Base-by-base conservation (phyloP, 2,797 vertebrate species). In the Fringilla coelebs region DNA sequence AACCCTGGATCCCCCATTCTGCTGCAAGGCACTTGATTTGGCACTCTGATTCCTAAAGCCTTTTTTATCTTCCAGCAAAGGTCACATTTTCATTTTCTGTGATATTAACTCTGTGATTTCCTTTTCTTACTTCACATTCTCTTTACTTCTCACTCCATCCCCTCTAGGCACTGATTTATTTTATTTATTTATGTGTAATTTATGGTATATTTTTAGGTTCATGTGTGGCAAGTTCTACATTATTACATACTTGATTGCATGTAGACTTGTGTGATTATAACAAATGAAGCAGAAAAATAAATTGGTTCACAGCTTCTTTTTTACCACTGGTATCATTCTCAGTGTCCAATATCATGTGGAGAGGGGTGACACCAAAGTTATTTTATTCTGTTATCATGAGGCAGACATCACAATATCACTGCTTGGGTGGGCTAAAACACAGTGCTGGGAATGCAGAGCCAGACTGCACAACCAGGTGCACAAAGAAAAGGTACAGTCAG, bases 161-260 rank as follows among this genome's bases (percentile, higher is more conserved):
- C 3, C 13, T 32, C 7, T 24, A 0, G 0, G 4, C 7, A 28
- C 7, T 55, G 9, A 1, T 51, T 67, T 57, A 20, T 49, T 40
- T 74, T 66, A 65, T 75, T 67, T 52, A 61, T 70, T 38, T 60
- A 45, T 49, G 17, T 46, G 24, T 16, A 62, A 66, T 79, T 92
- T 75, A 34, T 61, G 10, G 7, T 72, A 16, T 13, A 19, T 17
- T 52, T 85, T 84, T 70, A 48, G 15, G 20, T 36, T 89, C 9
- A 29, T 2, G 2, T 61, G 36, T 61, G 28, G 19, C 11, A 88
- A 66, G 3, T 49, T 75, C 7, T 46, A 36, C 2, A 21, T 49
- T 74, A 36, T 52, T 49, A n/a, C 31, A 49, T 58, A 40, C 12
- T 54, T 65, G 31, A 41, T 45, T 63, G 11, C 29, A 55, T 13